These are phyloP conservation scores for Onychomys torridus DNA, from an alignment of 2,797 vertebrate genomes.

Conservation along the genomic window DNA sequence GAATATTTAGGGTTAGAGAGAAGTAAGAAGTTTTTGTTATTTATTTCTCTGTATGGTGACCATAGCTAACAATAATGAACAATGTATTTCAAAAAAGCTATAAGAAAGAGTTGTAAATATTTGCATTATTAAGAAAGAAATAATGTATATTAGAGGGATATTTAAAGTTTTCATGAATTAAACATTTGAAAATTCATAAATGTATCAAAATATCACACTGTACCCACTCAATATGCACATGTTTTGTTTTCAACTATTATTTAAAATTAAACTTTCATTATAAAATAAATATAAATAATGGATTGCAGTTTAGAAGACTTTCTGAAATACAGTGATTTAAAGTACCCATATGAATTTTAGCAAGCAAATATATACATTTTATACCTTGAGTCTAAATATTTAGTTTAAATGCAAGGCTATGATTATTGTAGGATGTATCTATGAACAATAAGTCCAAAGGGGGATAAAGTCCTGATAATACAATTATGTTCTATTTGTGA, in stretches of 20 bases:
- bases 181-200: neutral
- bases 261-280: neutral
- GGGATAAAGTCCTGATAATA: constrained; percentile 61
- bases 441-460: neutral
- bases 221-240: neutral
- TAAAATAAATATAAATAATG: neutral
- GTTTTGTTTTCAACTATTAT: neutral
- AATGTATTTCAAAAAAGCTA: neutral
- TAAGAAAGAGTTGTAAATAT: neutral
- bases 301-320: neutral
- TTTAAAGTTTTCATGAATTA: neutral
- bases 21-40: neutral
- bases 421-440: neutral
- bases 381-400: neutral
- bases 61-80: no score
- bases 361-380: neutral
- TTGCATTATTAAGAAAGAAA: neutral
- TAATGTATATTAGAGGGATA: neutral
- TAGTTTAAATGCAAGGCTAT: neutral
- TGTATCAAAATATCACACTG: neutral
- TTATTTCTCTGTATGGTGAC: neutral
- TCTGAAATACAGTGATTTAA: neutral
- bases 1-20: no score
- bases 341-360: neutral
- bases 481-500: constrained; percentile 81